phyloP scores from a whole-genome alignment of 2,797 vertebrate species.

The Artibeus lituratus region DNA sequence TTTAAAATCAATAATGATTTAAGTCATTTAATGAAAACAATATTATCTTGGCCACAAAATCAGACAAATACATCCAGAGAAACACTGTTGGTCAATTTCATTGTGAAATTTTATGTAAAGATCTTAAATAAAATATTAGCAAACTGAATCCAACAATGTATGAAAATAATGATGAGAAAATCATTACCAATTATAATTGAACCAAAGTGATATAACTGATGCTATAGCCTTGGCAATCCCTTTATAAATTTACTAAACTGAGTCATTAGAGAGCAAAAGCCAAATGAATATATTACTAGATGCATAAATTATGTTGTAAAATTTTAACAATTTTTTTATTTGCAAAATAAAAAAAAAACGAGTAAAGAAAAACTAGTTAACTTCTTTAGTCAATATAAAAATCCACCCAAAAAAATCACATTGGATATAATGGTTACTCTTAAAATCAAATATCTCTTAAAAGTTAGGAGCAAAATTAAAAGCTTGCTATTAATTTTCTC shows the following conservation, averaged over 20 bases:
- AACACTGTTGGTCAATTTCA: neutral
- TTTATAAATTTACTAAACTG: neutral
- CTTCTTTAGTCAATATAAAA: neutral
- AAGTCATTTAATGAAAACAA: neutral
- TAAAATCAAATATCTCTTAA: neutral
- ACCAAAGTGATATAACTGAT: neutral
- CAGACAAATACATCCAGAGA: neutral
- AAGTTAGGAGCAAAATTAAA: neutral
- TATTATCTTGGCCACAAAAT: neutral
- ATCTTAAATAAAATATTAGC: too few relatives aligned
- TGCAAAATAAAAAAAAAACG: neutral
- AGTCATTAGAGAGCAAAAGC: neutral
- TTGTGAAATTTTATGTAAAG: neutral
- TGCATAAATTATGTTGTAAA: neutral
- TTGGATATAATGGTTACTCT: neutral
- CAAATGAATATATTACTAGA: neutral
- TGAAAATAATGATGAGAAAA: neutral
- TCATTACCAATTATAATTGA: neutral
- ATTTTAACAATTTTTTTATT: neutral
- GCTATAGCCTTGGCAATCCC: neutral
- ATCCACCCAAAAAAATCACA: neutral
- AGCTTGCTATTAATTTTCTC: neutral
- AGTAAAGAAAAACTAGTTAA: neutral
- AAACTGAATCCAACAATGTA: neutral
- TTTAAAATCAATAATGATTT: neutral